Percentiles rank a stretch among this genome's conserved stretches.
phyloP scores from a whole-genome alignment of 2,113 vertebrate species.

The Prochilodus magdalenae region DNA sequence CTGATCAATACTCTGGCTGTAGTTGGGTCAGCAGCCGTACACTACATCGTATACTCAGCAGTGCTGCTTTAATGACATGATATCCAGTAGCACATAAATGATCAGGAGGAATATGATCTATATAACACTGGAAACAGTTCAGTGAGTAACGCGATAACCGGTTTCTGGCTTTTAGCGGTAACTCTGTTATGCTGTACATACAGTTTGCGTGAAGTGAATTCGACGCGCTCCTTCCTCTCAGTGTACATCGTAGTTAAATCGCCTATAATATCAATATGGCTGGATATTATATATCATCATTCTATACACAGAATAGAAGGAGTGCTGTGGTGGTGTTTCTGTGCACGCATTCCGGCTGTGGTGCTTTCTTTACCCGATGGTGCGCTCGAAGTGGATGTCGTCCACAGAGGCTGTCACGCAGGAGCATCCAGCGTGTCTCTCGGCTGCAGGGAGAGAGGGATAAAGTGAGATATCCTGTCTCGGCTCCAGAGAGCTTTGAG shows the following conservation, averaged over 20 bases:
- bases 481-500: not conserved
- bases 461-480: constrained; percentile 29
- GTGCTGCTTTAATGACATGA: not conserved
- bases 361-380: constrained; percentile 84
- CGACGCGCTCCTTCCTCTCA: too few species aligned
- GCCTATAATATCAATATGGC: too few species aligned
- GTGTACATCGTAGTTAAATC: too few species aligned
- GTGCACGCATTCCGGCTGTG: not conserved
- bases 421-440: constrained; percentile 88
- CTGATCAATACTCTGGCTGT: not conserved
- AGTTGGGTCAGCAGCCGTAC: not conserved
- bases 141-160: too few species aligned
- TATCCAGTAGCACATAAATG: not conserved
- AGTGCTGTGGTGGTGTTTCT: too few species aligned
- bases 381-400: constrained; percentile 94
- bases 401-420: constrained; percentile 96
- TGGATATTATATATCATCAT: too few species aligned
- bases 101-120: not conserved
- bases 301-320: too few species aligned
- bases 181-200: too few species aligned
- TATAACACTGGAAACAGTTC: not conserved
- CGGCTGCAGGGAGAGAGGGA: constrained; percentile 76
- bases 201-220: too few species aligned
- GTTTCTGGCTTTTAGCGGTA: too few species aligned
- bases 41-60: not conserved